Evolutionary conservation across 2,888 invertebrate species (phyloP).

Genomic region (Allolobophora icterica): DNA sequence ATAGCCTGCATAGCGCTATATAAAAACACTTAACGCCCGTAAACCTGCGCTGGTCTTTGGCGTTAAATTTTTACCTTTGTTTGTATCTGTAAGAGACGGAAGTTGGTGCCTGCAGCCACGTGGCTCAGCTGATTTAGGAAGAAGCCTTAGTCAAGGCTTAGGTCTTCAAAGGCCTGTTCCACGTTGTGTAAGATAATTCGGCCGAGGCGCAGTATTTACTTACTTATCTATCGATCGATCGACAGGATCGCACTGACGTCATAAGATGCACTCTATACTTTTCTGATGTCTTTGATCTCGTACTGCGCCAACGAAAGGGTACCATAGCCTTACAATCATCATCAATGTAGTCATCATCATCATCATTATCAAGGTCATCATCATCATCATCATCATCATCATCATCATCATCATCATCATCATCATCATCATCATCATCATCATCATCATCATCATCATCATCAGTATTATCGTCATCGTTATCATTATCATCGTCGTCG

Average conservation of each 20-base stretch:
- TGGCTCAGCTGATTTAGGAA: not conserved
- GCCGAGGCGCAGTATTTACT: not conserved
- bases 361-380: slow-evolving; percentile 25
- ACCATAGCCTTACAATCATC: not conserved
- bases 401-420: slow-evolving; percentile 38
- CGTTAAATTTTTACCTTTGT: not conserved
- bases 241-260: not conserved
- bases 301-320: too few relatives aligned
- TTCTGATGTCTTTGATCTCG: not conserved
- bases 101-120: not conserved
- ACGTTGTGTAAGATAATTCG: not conserved
- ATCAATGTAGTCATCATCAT: slow-evolving; percentile 27
- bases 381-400: slow-evolving; percentile 14
- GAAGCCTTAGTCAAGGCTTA: not conserved
- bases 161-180: not conserved
- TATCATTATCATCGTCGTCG: slow-evolving; percentile 37
- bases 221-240: not conserved
- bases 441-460: slow-evolving; percentile 35
- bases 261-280: not conserved
- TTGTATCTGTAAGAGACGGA: not conserved
- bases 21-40: not conserved
- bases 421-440: slow-evolving; percentile 36
- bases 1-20: not conserved
- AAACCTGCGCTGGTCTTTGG: not conserved
- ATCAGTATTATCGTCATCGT: slow-evolving; percentile 32